A percentile compares a stretch with the other conserved stretches of the same genome.
Conservation (phyloP, 2,113 vertebrate species). For the Sebastes fasciatus region DNA sequence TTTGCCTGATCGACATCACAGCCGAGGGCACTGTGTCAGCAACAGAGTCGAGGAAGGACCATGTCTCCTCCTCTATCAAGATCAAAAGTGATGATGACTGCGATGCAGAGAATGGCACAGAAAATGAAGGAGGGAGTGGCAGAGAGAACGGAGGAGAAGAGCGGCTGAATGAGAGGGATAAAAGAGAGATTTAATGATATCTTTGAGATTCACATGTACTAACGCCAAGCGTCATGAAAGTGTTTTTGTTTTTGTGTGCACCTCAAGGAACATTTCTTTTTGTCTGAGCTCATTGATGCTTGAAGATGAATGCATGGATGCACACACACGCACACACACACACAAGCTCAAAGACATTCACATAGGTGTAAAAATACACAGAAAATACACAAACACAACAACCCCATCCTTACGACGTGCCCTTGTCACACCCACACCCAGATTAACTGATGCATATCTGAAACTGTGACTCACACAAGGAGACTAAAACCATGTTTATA, state of each 20-base stretch:
- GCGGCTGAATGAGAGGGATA: conserved; percentile 20
- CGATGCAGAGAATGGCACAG: conserved; percentile 29
- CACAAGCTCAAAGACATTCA: background rate
- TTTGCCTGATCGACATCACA: conserved; percentile 52
- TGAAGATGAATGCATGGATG: conserved; percentile 38
- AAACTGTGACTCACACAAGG: conserved; percentile 68
- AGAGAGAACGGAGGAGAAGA: conserved; percentile 3
- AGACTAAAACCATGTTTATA: conserved; percentile 62
- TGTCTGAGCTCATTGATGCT: conserved; percentile 20
- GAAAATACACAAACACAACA: background rate
- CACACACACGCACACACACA: conserved; percentile 27
- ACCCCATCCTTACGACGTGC: conserved; percentile 20
- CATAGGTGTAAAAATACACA: conserved; percentile 54
- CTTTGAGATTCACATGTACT: conserved; percentile 32
- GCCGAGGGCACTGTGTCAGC: conserved; percentile 61
- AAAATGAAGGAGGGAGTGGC: conserved; percentile 21
- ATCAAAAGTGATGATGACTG: conserved; percentile 42
- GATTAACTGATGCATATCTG: conserved; percentile 66
- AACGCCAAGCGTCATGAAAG: conserved; percentile 2
- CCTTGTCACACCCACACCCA: conserved; percentile 69
- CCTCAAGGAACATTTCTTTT: conserved; percentile 43
- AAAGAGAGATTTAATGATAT: conserved; percentile 54
- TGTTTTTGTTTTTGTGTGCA: conserved; percentile 38
- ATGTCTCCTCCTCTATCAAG: conserved; percentile 55
- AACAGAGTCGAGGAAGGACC: conserved; percentile 37